Evolutionary conservation across 2,888 invertebrate species (phyloP).

Genomic region (Zelleria hepariella): DNA sequence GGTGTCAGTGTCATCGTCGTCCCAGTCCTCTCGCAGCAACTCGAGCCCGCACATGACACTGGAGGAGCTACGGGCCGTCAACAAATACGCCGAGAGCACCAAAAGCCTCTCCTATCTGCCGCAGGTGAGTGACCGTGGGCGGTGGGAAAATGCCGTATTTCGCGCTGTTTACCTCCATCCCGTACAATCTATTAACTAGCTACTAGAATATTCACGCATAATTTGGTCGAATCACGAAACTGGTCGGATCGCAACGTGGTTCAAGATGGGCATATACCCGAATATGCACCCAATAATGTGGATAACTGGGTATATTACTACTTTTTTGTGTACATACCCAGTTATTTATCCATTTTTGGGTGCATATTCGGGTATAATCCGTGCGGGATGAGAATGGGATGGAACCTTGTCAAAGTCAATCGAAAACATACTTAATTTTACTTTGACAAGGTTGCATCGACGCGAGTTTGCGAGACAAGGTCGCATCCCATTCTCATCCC

Average conservation of each 20-base stretch:
- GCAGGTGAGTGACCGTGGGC: constrained; percentile 74
- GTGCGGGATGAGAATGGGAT: too few species aligned
- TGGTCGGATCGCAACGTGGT: neutral
- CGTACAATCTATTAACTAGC: too few species aligned
- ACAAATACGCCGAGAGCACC: constrained; percentile 92
- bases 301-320: neutral
- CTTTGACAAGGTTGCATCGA: too few species aligned
- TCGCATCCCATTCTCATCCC: too few species aligned
- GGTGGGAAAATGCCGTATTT: neutral
- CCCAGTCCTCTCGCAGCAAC: constrained; percentile 79
- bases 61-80: constrained; percentile 87
- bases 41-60: constrained; percentile 80
- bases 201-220: neutral
- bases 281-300: neutral
- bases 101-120: constrained; percentile 92
- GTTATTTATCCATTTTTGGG: too few species aligned
- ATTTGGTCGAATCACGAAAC: neutral
- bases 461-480: too few species aligned
- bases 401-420: too few species aligned
- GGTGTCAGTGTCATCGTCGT: constrained; percentile 81
- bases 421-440: too few species aligned
- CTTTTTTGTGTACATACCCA: too few species aligned
- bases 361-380: too few species aligned
- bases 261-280: neutral
- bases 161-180: too few species aligned